A percentile compares a stretch with the other conserved stretches of the same genome.
phyloP scores from a whole-genome alignment of 2,113 vertebrate species.

The Callospermophilus lateralis region DNA sequence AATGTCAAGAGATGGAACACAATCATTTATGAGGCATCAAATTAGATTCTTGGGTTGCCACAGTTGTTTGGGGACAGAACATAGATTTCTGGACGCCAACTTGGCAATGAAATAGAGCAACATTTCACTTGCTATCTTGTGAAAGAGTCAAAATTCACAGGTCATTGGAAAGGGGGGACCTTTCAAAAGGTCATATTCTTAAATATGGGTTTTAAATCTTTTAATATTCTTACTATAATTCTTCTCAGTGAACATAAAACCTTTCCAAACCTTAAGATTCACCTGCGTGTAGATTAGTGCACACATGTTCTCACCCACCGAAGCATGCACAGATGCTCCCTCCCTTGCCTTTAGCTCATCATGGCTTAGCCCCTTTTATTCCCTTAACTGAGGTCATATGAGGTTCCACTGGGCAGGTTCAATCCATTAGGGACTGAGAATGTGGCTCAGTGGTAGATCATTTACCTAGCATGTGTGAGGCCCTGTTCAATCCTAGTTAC shows the following conservation, averaged over 20 bases:
- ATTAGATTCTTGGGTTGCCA: constrained; percentile 53
- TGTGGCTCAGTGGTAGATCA: too few relatives aligned
- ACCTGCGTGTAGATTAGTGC: neutral
- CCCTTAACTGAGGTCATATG: neutral
- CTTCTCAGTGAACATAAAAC: neutral
- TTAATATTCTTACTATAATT: constrained; percentile 4
- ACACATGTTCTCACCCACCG: too few relatives aligned
- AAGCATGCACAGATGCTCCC: neutral
- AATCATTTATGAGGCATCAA: constrained; percentile 44
- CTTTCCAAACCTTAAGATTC: neutral
- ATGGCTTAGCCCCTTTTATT: neutral
- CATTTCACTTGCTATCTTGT: neutral
- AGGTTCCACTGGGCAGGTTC: neutral
- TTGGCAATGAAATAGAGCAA: neutral
- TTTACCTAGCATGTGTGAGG: too few relatives aligned
- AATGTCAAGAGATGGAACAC: constrained; percentile 70
- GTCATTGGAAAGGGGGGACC: neutral
- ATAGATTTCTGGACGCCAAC: constrained; percentile 41
- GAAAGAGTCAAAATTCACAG: neutral
- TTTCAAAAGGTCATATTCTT: neutral
- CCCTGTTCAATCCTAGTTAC: too few relatives aligned
- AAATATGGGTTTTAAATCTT: neutral
- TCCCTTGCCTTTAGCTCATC: neutral
- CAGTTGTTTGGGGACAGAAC: constrained; percentile 46
- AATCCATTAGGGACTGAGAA: neutral